A percentile compares a stretch with the other conserved stretches of the same genome.
Evolutionary conservation across 2,113 vertebrate species (phyloP).

Genomic region (Azemiops feae): DNA sequence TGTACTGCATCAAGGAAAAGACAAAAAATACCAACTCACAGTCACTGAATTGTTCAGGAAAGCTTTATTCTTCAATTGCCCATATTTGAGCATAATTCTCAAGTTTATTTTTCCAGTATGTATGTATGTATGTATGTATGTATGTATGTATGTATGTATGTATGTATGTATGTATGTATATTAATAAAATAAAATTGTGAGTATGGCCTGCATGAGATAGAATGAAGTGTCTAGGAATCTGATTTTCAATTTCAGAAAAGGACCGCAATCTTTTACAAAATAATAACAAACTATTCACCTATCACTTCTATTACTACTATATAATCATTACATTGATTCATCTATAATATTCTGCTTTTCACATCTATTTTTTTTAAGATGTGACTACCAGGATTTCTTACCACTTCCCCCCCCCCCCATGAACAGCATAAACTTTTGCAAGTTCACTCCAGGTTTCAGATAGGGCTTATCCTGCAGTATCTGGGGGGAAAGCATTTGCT

Average conservation of each 20-base stretch:
- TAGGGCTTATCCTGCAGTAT: too few relatives aligned
- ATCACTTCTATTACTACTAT: background rate
- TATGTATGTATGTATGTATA: background rate
- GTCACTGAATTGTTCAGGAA: background rate
- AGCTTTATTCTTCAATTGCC: background rate
- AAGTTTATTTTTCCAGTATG: background rate
- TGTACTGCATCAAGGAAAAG: background rate
- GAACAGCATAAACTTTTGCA: background rate
- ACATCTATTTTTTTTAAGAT: background rate
- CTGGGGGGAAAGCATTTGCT: background rate
- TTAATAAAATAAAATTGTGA: background rate
- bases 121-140: background rate
- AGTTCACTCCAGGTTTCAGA: background rate
- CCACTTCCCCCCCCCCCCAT: background rate
- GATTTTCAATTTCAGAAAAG: background rate
- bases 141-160: too few relatives aligned
- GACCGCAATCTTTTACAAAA: background rate
- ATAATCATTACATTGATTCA: background rate
- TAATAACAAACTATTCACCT: background rate
- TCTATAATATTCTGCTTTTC: background rate
- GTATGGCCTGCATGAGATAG: background rate
- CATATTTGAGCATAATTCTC: background rate
- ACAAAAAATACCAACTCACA: background rate
- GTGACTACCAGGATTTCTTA: too few relatives aligned
- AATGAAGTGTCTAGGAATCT: background rate